Evolutionary conservation across 2,113 vertebrate species (phyloP), one percentile per base, ranked within the genome.

Genomic region (Hassar affinis): DNA sequence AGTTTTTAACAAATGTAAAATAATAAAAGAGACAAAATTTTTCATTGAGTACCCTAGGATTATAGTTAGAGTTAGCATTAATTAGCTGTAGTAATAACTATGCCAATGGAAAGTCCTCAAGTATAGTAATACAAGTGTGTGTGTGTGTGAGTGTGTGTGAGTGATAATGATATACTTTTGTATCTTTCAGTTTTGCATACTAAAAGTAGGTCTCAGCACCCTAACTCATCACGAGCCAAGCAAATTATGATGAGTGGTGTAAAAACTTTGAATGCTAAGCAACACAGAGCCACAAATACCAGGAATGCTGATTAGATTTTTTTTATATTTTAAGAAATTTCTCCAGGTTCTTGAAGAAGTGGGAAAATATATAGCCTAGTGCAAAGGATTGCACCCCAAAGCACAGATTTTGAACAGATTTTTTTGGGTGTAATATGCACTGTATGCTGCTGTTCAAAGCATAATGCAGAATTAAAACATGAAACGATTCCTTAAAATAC

Each of bases 161-260:
- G 6, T 10, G 18, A 35, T 20, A 52, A 35, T 12, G 22, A 35
- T 10, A 17, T 8, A 62, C 35, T 25, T 54, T 27, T 64, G 59
- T 20, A 66, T 33, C 18, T 52, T 62, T 66, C 30, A 80, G 47
- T 81, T 82, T 82, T 82, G 57, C 81, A 83, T 52, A 11, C 59
- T 9, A 76, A 64, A 76, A 56, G 42, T 52, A 82, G 61, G 38
- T 82, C 81, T 82, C 56, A 75, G 81, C 71, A 83, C 15, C 45
- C 30, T 7, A 74, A 59, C 12, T 27, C 12, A 76, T 82, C 57
- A 83, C 22, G 57, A 83, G 81, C 47, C 42, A 64, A 76, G 71
- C 10, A 76, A 76, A 76, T 38, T 64, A 62, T 83, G 71, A 83
- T 83, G 71, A 83, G 27, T 76, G 20, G 27, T 52, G 14, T 62